Percentiles rank a stretch among this genome's conserved stretches.
Conservation (phyloP, 1,140 invertebrate species). For the Hyphantria cunea region DNA sequence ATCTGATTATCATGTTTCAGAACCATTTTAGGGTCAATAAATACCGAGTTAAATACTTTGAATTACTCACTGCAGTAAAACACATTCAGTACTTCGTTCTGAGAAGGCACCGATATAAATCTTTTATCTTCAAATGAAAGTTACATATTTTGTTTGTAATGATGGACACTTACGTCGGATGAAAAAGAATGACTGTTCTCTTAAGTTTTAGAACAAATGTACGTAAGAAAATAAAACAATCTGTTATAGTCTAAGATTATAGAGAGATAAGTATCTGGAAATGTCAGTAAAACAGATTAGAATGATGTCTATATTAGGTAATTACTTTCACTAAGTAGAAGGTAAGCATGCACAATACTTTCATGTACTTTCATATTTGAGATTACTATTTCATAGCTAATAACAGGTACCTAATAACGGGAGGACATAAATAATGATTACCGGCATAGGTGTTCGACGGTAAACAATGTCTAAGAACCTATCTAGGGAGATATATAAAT, state of each 20-base stretch:
- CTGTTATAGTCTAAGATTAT: not conserved
- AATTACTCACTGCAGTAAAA: slow-evolving; percentile 5
- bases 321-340: slow-evolving; percentile 39
- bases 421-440: slow-evolving; percentile 30
- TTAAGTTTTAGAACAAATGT: not conserved
- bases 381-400: slow-evolving; percentile 33
- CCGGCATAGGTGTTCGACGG: slow-evolving; percentile 18
- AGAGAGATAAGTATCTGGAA: slow-evolving; percentile 25
- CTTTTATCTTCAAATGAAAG: not conserved
- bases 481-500: slow-evolving; percentile 45
- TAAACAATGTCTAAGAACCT: slow-evolving; percentile 33
- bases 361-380: slow-evolving; percentile 34
- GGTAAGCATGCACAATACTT: slow-evolving; percentile 32
- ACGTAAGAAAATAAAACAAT: slow-evolving; percentile 4
- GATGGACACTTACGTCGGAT: not conserved
- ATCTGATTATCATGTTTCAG: slow-evolving; percentile 1
- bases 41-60: not conserved
- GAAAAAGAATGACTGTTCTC: no score
- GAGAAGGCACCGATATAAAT: not conserved
- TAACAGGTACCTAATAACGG: slow-evolving; percentile 26
- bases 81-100: not conserved
- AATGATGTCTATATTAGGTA: slow-evolving; percentile 34
- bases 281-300: slow-evolving; percentile 31
- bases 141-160: not conserved
- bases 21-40: slow-evolving; percentile 3